Evolutionary conservation across 2,888 invertebrate species (phyloP).

Genomic region (Phymatocera aterrima): DNA sequence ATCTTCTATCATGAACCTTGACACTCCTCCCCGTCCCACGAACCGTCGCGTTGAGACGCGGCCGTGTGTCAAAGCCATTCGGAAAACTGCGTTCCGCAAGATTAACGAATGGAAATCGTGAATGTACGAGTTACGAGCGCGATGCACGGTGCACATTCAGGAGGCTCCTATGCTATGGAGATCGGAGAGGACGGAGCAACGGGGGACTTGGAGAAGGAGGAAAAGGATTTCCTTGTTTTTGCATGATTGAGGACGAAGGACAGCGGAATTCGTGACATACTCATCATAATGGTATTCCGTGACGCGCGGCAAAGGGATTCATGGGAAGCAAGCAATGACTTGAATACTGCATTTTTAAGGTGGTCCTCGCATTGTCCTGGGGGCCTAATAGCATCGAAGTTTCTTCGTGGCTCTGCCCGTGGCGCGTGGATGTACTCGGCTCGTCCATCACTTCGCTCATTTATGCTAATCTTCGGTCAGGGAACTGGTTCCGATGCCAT

Average conservation of each 20-base stretch:
- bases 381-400: conserved; percentile 5
- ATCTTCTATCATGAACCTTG: not conserved
- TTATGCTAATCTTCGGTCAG: conserved; percentile 67
- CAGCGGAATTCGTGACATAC: not conserved
- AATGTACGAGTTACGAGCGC: not conserved
- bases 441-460: conserved; percentile 71
- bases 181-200: not conserved
- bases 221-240: conserved; percentile 5
- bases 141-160: not conserved
- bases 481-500: conserved; percentile 67
- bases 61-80: not conserved
- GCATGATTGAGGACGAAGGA: not conserved
- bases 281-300: not conserved
- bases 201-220: not conserved
- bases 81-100: too few species aligned
- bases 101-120: not conserved
- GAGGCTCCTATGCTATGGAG: not conserved
- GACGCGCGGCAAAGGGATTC: not conserved
- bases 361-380: not conserved
- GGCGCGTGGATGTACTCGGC: conserved; percentile 46
- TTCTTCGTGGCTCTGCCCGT: not conserved
- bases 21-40: not conserved
- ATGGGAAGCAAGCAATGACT: not conserved
- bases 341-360: not conserved
- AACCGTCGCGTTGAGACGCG: too few species aligned